Evolutionary conservation across 2,797 vertebrate species (phyloP), one percentile per base, ranked within the genome.

Genomic region (Clarias pachynema): DNA sequence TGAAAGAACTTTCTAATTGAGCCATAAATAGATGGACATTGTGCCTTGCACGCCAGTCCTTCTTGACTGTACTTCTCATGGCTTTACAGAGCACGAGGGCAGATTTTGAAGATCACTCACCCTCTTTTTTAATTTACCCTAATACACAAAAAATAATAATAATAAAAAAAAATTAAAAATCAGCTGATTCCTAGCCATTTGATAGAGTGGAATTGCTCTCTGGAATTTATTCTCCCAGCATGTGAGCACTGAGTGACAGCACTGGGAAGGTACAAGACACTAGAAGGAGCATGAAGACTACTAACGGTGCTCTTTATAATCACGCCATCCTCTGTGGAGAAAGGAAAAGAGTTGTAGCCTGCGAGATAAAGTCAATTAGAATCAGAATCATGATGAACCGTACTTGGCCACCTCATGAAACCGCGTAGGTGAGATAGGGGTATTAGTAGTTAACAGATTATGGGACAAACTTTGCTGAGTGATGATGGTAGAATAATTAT

Each of bases 1-100:
- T 59, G 14, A n/a, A 73, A 26, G 24, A 40, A 44, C 59, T 81
- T 73, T 56, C 40, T 72, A 29, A 79, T 59, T 31, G 74, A 70
- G 83, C 66, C 26, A 74, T 53, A 49, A 24, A 53, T 20, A 26
- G 49, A 20, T 40, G 26, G 68, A 62, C 22, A 18, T 34, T 72
- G 59, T 16, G 16, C 29, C 59, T 69, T 53, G 20, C 84, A 29
- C 10, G 69, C 26, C 70, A 85, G 44, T 29, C 44, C 53, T 65
- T 77, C 20, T 31, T 29, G 53, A 22, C 14, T 0, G 18, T 49
- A 20, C 16, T 8, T 73, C 24, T 62, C 56, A 44, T 26, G 26
- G 53, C 74, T 77, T 57, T 77, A 56, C 10, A 31, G 18, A 57
- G 53, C 1, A 1, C 10, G 31, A 22, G 4, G 2, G 15, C 26